A percentile compares a stretch with the other conserved stretches of the same genome.
Evolutionary conservation across 2,113 vertebrate species (phyloP).

Genomic region (Anhinga rufa): DNA sequence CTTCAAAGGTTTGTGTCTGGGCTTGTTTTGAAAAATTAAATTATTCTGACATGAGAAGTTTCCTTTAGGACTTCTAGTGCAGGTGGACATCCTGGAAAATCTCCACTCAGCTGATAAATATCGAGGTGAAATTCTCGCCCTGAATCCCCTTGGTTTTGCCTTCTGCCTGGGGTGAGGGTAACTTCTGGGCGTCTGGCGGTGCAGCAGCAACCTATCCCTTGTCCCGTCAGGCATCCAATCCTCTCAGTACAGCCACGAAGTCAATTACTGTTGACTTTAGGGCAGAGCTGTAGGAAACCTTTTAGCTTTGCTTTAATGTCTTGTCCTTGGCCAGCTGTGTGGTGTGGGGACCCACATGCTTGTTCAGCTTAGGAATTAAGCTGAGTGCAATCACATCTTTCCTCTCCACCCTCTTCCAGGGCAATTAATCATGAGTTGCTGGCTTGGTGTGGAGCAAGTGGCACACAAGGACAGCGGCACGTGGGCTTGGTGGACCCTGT

Average conservation of each 20-base stretch:
- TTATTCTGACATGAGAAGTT: background rate
- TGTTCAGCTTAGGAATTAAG: background rate
- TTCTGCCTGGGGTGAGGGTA: background rate
- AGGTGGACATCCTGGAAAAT: background rate
- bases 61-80: background rate
- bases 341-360: background rate
- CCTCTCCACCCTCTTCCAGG: background rate
- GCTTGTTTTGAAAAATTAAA: background rate
- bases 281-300: background rate
- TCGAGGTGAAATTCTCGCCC: background rate
- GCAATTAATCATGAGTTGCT: background rate
- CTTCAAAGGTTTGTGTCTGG: background rate
- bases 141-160: background rate
- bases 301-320: background rate
- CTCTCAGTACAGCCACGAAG: background rate
- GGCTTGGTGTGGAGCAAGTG: background rate
- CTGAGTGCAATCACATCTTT: background rate
- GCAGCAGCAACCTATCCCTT: background rate
- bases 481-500: fast-evolving
- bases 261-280: background rate
- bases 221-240: background rate
- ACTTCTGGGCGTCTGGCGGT: background rate
- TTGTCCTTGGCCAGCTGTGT: background rate
- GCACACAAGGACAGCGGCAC: background rate
- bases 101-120: background rate